Conservation (phyloP, 1,140 invertebrate genomes). For the Papilio polyxenes region DNA sequence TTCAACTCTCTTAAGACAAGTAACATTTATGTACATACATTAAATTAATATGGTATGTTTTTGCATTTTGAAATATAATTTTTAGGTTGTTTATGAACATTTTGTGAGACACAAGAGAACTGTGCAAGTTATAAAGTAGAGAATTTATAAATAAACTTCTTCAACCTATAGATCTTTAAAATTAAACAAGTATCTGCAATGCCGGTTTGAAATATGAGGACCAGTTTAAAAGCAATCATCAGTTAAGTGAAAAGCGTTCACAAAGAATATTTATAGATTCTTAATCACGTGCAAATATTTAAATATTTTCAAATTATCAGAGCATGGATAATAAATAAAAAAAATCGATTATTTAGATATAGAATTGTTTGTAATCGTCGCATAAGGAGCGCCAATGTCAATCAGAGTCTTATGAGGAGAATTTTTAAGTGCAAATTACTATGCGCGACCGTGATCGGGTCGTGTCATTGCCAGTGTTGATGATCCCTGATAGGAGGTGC, state of each 20-base stretch:
- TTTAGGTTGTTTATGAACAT: too few relatives aligned
- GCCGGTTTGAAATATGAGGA: not conserved
- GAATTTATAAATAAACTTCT: not conserved
- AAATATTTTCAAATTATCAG: constrained; percentile 27
- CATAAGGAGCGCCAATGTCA: constrained; percentile 38
- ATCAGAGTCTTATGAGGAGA: constrained; percentile 39
- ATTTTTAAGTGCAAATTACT: constrained; percentile 47
- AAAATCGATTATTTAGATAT: not conserved
- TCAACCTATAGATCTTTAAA: not conserved
- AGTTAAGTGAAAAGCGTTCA: not conserved
- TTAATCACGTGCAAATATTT: constrained; percentile 29
- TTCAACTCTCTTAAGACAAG: not conserved
- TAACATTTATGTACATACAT: not conserved
- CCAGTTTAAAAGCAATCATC: constrained; percentile 3
- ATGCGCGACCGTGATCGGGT: constrained; percentile 47
- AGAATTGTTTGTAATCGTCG: constrained; percentile 41
- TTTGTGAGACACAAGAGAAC: not conserved
- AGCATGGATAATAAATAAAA: not conserved
- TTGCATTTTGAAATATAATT: too few relatives aligned
- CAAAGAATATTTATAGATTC: constrained; percentile 4
- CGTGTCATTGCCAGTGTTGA: constrained; percentile 58
- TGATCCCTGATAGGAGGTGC: constrained; percentile 62
- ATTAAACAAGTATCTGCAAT: not conserved
- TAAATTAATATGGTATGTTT: not conserved
- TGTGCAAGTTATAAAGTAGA: not conserved